phyloP scores from a whole-genome alignment of 2,888 invertebrate species.

The Rutpela maculata region DNA sequence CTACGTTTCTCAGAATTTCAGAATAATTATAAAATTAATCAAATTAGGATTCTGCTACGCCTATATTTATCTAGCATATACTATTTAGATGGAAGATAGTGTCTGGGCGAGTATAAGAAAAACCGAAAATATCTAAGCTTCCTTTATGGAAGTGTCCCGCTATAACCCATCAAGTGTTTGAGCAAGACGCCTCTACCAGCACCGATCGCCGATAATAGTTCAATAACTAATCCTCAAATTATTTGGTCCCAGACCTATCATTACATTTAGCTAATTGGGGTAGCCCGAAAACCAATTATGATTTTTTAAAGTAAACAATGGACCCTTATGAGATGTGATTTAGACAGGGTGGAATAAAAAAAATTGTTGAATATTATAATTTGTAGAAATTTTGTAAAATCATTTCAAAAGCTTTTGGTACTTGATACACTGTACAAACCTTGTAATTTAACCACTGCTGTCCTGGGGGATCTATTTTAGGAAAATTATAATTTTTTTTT shows the following conservation, averaged over 20 bases:
- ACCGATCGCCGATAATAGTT: slow-evolving; percentile 70
- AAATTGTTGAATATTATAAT: neutral
- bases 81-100: slow-evolving; percentile 35
- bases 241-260: slow-evolving; percentile 70
- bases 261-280: slow-evolving; percentile 73
- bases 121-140: slow-evolving; percentile 5
- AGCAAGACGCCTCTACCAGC: slow-evolving; percentile 68
- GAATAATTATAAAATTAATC: slow-evolving; percentile 18
- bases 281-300: slow-evolving; percentile 71
- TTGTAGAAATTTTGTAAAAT: neutral
- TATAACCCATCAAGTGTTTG: slow-evolving; percentile 54
- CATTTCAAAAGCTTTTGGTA: no score
- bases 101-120: slow-evolving; percentile 44
- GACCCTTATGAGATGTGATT: slow-evolving; percentile 38
- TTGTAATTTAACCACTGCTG: neutral
- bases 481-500: no score
- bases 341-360: slow-evolving; percentile 44
- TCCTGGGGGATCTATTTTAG: neutral
- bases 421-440: no score
- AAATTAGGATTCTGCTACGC: neutral
- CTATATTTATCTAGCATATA: slow-evolving; percentile 26
- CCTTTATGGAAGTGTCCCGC: slow-evolving; percentile 35
- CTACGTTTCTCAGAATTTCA: slow-evolving; percentile 10
- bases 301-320: slow-evolving; percentile 70
- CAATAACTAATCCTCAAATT: slow-evolving; percentile 71